Evolutionary conservation across 2,113 vertebrate genomes (phyloP).

Genomic region (Tympanuchus pallidicinctus): DNA sequence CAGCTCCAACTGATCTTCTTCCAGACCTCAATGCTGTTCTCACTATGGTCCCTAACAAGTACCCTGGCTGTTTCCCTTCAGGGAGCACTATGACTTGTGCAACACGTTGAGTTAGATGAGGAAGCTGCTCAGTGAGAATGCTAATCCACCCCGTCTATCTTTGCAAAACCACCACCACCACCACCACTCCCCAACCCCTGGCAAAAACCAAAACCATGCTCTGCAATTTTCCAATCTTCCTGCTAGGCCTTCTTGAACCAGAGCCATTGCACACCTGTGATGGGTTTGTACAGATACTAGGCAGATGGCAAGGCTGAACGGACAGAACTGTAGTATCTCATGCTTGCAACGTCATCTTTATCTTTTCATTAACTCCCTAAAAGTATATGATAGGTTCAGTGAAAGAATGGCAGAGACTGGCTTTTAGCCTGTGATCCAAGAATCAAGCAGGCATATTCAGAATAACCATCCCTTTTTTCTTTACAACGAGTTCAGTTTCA

Average conservation of each 20-base stretch:
- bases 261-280: not conserved
- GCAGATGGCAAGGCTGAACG: not conserved
- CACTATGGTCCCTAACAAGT: not conserved
- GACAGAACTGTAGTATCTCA: not conserved
- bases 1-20: not conserved
- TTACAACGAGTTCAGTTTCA: not conserved
- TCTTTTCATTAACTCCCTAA: not conserved
- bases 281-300: not conserved
- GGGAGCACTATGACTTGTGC: fast-evolving
- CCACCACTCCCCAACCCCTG: not conserved
- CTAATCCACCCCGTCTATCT: not conserved
- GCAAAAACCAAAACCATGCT: not conserved
- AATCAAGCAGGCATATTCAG: not conserved
- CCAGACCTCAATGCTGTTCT: not conserved
- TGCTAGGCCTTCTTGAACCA: not conserved
- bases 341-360: not conserved
- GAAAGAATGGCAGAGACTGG: not conserved
- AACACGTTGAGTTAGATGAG: not conserved
- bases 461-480: not conserved
- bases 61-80: not conserved
- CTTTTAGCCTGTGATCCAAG: not conserved
- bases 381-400: not conserved
- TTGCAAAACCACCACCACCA: not conserved
- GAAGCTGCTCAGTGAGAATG: not conserved
- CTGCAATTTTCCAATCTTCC: not conserved